Evolutionary conservation across 1,140 invertebrate species (phyloP).

Genomic region (Trialeurodes vaporariorum): DNA sequence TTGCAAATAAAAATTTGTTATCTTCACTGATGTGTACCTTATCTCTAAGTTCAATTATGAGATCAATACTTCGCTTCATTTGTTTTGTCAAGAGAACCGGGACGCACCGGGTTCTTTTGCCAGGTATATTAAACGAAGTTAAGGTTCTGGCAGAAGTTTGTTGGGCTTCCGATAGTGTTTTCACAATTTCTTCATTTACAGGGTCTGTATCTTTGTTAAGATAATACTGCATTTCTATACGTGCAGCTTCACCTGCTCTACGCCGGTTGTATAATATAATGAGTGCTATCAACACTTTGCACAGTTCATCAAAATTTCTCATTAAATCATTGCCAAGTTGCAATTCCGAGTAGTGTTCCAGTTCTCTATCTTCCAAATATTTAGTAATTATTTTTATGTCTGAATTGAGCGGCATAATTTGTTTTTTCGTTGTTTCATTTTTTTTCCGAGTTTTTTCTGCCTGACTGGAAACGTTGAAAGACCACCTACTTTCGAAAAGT

Average conservation of each 20-base stretch:
- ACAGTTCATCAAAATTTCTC: neutral
- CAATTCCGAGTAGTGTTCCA: neutral
- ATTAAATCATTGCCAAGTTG: neutral
- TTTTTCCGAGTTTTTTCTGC: neutral
- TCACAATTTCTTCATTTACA: neutral
- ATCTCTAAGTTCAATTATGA: neutral
- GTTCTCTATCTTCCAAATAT: neutral
- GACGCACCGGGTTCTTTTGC: neutral
- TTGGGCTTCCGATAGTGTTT: neutral
- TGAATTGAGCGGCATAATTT: neutral
- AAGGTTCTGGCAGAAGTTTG: neutral
- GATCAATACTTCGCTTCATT: neutral
- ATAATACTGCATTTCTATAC: neutral
- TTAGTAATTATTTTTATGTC: neutral
- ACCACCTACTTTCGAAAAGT: neutral
- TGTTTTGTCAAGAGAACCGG: neutral
- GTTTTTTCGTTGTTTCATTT: neutral
- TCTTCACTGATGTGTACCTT: neutral
- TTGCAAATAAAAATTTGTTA: neutral
- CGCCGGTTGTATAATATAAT: neutral
- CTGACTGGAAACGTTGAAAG: neutral
- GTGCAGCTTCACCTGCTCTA: neutral
- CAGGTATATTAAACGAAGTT: neutral
- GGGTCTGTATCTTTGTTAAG: neutral
- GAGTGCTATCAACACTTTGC: neutral